These are phyloP conservation scores for Myrmecobius fasciatus DNA, from an alignment of 2,113 vertebrate genomes.

Conservation along the genomic window DNA sequence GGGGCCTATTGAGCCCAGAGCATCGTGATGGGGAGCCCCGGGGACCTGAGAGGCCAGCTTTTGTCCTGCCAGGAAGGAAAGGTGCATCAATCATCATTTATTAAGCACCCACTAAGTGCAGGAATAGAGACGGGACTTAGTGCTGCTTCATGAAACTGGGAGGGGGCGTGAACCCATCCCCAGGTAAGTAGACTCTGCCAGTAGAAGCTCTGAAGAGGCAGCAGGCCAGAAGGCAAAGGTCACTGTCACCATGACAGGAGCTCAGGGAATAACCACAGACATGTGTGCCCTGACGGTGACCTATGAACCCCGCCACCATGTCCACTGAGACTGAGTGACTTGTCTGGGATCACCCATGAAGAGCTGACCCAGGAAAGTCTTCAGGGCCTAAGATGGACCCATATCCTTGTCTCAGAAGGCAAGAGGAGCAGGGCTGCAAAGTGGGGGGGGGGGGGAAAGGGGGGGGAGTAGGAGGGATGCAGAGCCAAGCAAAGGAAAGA, in stretches of 20 bases:
- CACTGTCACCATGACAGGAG: too few relatives aligned
- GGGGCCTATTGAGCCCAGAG: slow-evolving; percentile 87
- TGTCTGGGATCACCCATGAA: background rate
- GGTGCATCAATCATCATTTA: background rate
- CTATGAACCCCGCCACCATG: background rate
- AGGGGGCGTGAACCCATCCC: too few relatives aligned
- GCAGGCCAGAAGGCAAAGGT: background rate
- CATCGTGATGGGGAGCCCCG: slow-evolving; percentile 90
- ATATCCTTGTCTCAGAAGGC: background rate
- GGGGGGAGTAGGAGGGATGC: background rate
- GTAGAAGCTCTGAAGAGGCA: too few relatives aligned
- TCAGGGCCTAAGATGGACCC: background rate
- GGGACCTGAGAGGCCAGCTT: slow-evolving; percentile 74
- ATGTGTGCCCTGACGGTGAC: background rate
- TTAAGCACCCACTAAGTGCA: background rate
- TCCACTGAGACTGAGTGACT: background rate
- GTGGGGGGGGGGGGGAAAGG: too few relatives aligned
- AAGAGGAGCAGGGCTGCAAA: background rate
- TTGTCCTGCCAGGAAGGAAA: slow-evolving; percentile 64
- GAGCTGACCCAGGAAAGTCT: background rate
- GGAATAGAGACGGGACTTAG: too few relatives aligned
- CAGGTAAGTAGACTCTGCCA: rapidly evolving
- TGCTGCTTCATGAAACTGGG: background rate
- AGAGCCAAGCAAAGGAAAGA: too few relatives aligned
- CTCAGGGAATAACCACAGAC: background rate